Base-by-base conservation (phyloP, 37 sponge, comb jelly and placozoan species). In the Lycopodina hypogea region DNA sequence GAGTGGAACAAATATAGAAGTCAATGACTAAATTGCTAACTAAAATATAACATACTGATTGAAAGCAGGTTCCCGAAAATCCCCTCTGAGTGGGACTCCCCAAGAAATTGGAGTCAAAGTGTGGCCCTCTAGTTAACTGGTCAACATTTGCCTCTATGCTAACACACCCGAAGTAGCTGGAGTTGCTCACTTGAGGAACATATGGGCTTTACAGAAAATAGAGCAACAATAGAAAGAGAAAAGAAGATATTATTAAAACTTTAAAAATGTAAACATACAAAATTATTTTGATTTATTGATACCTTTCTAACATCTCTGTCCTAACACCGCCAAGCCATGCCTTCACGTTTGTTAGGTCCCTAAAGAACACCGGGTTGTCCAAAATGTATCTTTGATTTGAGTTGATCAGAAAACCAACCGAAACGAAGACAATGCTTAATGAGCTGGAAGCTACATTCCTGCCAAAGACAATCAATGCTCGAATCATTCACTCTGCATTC, bases 261-360 rank as follows among this genome's bases (percentile, higher is more conserved):
- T 12, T 35, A 68, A 12, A 38, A 33, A 36, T 11, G 28, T 11
- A 68, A 33, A 12, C 38, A 23, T 36, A 69, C 29, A 37, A 28
- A 15, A 28, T 12, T 23, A 63, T 24, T 53, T n/a, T n/a, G n/a
- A n/a, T n/a, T n/a, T n/a, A n/a, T n/a, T 19, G 17, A 12, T 41
- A 80, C 75, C 75, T 53, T 58, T 68, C 42, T 0, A 83, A 34
- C 40, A 52, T n/a, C 48, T 66, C 76, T 40, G 24, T 34, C 4
- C 60, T 34, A 38, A 84, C 72, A 35, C 85, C 85, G 50, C 85
- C 85, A 78, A 32, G 70, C 85, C 85, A 84, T 7, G 39, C 85
- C 50, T 77, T 40, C n/a, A 84, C 78, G 42, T 58, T 30, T 0
- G 11, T 32, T 24, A 84, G 60, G 50, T 84, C 41, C 2, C 7